phyloP scores from a whole-genome alignment of 1,140 invertebrate genomes.

The Daktulosphaira vitifoliae region DNA sequence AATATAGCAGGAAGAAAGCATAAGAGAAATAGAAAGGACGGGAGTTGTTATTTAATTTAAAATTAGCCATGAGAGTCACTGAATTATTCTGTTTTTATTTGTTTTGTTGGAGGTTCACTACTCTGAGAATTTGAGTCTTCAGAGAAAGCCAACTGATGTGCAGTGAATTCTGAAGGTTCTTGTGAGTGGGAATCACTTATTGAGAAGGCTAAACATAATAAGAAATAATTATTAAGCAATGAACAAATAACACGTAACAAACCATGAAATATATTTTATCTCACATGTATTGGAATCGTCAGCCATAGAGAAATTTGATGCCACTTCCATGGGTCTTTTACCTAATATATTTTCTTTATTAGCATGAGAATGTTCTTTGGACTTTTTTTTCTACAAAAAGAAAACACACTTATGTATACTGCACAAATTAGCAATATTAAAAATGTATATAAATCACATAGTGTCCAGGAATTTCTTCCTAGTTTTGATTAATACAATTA shows the following conservation, averaged over 20 bases:
- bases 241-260: conserved; percentile 6
- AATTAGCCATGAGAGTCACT: not conserved
- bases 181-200: conserved; percentile 68
- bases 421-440: conserved; percentile 18
- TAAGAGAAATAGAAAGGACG: not conserved
- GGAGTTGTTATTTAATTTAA: too few relatives aligned
- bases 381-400: conserved; percentile 51
- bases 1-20: too few relatives aligned
- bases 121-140: conserved; percentile 84
- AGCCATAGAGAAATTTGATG: conserved; percentile 69
- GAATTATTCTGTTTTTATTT: conserved; percentile 58
- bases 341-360: conserved; percentile 67
- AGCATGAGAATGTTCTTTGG: conserved; percentile 48
- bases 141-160: conserved; percentile 69
- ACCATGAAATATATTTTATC: conserved; percentile 36
- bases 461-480: too few relatives aligned
- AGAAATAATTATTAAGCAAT: not conserved
- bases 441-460: conserved; percentile 36
- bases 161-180: conserved; percentile 72
- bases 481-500: too few relatives aligned
- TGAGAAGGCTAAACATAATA: conserved; percentile 62
- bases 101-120: conserved; percentile 66
- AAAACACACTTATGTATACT: too few relatives aligned
- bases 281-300: conserved; percentile 85
- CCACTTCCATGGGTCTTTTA: conserved; percentile 61